phyloP scores from a whole-genome alignment of 1,140 invertebrate species.

The Paralvinella palmiformis region DNA sequence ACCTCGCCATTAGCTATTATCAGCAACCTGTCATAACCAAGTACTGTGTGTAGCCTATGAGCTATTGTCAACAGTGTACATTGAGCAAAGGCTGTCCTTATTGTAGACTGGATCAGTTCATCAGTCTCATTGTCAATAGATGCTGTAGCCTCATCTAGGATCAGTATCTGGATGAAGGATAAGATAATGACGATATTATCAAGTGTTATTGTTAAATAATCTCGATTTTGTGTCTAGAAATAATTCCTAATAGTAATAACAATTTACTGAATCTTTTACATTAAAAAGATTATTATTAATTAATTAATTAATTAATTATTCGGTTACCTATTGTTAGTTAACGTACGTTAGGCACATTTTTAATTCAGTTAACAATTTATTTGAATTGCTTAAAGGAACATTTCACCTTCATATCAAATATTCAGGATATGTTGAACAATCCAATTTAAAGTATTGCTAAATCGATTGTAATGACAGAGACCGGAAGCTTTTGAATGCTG shows the following conservation, averaged over 20 bases:
- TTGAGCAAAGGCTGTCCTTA: slow-evolving; percentile 47
- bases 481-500: too few relatives aligned
- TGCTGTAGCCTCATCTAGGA: slow-evolving; percentile 54
- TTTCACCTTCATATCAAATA: too few relatives aligned
- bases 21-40: slow-evolving; percentile 58
- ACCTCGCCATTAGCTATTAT: slow-evolving; percentile 78
- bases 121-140: slow-evolving; percentile 56
- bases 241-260: neutral
- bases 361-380: too few relatives aligned
- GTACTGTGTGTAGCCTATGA: slow-evolving; percentile 39
- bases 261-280: neutral
- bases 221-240: neutral
- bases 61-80: slow-evolving; percentile 54
- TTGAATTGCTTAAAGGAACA: too few relatives aligned
- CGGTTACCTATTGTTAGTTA: too few relatives aligned
- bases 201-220: slow-evolving; percentile 38
- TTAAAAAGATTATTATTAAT: too few relatives aligned
- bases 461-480: too few relatives aligned
- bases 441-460: too few relatives aligned
- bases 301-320: too few relatives aligned
- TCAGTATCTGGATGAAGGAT: slow-evolving; percentile 46
- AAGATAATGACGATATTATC: too few relatives aligned
- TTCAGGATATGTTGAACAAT: too few relatives aligned
- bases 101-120: slow-evolving; percentile 48
- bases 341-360: too few relatives aligned